Conservation (phyloP, 2,797 vertebrate species). For the Jordanella pulchra region DNA sequence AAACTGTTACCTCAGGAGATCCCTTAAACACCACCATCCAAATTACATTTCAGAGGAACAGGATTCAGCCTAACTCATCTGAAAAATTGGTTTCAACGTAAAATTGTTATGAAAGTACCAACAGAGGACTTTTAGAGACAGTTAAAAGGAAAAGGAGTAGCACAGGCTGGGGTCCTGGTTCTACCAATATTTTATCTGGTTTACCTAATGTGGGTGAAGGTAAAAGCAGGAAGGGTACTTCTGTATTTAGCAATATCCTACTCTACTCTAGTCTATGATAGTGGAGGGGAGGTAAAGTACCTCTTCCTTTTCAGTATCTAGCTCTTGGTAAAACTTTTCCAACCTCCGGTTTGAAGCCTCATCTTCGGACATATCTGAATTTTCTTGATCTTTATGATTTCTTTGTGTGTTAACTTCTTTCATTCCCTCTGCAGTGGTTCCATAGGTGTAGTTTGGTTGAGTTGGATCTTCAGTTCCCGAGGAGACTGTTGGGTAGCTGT, state of each 20-base stretch:
- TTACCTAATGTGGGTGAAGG: slow-evolving; percentile 49
- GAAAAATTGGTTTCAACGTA: not conserved
- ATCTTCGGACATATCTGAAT: slow-evolving; percentile 97
- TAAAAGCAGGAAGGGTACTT: slow-evolving; percentile 13
- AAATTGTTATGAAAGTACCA: not conserved
- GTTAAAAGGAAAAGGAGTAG: slow-evolving; percentile 48
- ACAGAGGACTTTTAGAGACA: slow-evolving; percentile 22
- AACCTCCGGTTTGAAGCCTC: slow-evolving; percentile 95
- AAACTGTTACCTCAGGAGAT: slow-evolving; percentile 85
- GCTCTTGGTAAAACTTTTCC: slow-evolving; percentile 93
- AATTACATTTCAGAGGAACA: slow-evolving; percentile 75
- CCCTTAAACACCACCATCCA: slow-evolving; percentile 87
- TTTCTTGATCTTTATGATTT: slow-evolving; percentile 87
- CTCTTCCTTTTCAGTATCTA: slow-evolving; percentile 94
- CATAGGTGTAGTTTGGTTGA: slow-evolving; percentile 50
- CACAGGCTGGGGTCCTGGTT: slow-evolving; percentile 51
- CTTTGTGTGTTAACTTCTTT: slow-evolving; percentile 75
- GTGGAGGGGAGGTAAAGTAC: slow-evolving; percentile 82
- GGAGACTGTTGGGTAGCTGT: slow-evolving; percentile 61
- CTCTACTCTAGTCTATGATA: slow-evolving; percentile 80
- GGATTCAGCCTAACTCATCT: slow-evolving; percentile 32
- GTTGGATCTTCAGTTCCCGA: slow-evolving; percentile 55
- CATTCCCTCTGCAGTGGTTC: slow-evolving; percentile 55
- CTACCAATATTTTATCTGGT: slow-evolving; percentile 61
- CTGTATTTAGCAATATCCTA: slow-evolving; percentile 37